Base-by-base conservation (phyloP, 2,888 invertebrate genomes). In the Hydrotaea cyrtoneurina region DNA sequence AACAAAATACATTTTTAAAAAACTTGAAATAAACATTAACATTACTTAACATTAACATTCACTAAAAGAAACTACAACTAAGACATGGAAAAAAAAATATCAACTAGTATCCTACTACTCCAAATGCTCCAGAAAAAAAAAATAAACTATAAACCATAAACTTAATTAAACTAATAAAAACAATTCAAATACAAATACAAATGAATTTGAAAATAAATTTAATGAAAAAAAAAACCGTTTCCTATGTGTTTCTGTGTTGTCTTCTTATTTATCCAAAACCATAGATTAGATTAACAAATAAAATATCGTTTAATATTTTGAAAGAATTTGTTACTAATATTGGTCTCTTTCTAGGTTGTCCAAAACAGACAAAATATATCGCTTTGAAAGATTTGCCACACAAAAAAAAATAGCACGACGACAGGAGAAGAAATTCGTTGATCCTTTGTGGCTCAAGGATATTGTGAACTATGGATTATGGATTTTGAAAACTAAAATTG, bases 301-400 rank as follows among this genome's bases (percentile, higher is more conserved):
- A 50, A 43, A 43, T 43, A 13, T 43, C 57, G 7, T 11, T 2
- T 55, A 39, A 21, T 53, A n/a, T 55, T 21, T 55, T 23, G 13
- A 71, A 59, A 80, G 74, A 80, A 55, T 36, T 62, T 80, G 50
- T 85, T 80, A 85, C 77, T 85, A 85, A 85, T 85, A 82, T 77
- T 79, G 82, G 82, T 85, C 80, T 85, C 85, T 85, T 85, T 85
- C 77, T 85, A 85, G 85, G 85, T 85, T 71, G 50, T 50, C 4
- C 39, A 3, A n/a, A 11, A 39, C 39, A 39, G 8, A 39, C 39
- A 39, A 39, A 39, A 3, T 10, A 39, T 8, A 39, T 10, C 17
- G 5, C 53, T n/a, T 5, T 17, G 17, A 53, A 8, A 21, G 23
- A 59, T 26, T 4, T 59, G n/a, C n/a, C n/a, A n/a, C n/a, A n/a